These are phyloP conservation scores for Haplochromis vanheusdeni DNA, from an alignment of 2,113 vertebrate genomes.

Conservation along the genomic window DNA sequence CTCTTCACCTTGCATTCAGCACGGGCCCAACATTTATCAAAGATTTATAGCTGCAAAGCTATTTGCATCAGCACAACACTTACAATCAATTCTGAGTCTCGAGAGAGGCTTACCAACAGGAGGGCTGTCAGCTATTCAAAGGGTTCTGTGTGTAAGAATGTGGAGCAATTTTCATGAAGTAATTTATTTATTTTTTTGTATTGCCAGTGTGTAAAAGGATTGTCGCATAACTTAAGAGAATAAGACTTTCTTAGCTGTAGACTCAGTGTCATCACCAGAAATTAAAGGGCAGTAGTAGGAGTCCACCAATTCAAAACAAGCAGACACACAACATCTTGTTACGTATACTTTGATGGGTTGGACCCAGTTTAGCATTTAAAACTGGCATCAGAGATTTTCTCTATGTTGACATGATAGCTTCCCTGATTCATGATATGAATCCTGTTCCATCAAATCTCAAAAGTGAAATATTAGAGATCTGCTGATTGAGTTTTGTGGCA, in stretches of 20 bases:
- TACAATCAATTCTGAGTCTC: conserved; percentile 32
- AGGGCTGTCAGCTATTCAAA: conserved; percentile 31
- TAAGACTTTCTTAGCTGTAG: not conserved
- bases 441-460: not conserved
- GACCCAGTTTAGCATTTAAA: not conserved
- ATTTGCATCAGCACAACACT: conserved; percentile 40
- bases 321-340: not conserved
- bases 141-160: not conserved
- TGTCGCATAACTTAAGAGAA: not conserved
- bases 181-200: not conserved
- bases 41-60: conserved; percentile 32
- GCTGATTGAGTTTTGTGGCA: not conserved
- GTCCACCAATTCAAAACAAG: not conserved
- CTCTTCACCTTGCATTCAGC: conserved; percentile 44
- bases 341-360: not conserved
- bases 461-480: not conserved
- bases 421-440: not conserved
- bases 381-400: not conserved
- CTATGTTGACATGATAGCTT: not conserved
- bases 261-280: not conserved
- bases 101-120: conserved; percentile 40
- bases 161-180: not conserved
- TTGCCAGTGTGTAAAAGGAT: not conserved
- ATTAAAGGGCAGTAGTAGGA: not conserved
- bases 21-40: conserved; percentile 38